phyloP scores from a whole-genome alignment of 2,888 invertebrate genomes.

The Tridacna gigas region DNA sequence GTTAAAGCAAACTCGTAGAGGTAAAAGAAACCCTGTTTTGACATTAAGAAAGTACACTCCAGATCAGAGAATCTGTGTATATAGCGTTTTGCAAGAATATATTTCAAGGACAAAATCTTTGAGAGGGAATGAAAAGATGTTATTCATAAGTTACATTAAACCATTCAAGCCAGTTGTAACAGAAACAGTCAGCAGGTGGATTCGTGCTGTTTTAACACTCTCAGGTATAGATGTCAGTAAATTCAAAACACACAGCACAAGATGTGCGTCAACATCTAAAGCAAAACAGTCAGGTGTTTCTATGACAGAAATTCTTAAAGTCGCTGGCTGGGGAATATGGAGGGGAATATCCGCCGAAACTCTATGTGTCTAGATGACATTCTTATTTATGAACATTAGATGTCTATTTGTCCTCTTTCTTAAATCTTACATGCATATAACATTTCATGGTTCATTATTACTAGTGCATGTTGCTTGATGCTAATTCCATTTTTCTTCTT shows the following conservation, averaged over 20 bases:
- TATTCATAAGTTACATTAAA: slow-evolving; percentile 15
- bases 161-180: slow-evolving; percentile 2
- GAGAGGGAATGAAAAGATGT: not conserved
- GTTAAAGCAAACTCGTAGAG: slow-evolving; percentile 13
- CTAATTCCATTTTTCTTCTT: no score
- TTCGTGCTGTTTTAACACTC: not conserved
- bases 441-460: no score
- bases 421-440: no score
- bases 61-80: slow-evolving; percentile 13
- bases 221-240: not conserved
- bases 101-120: not conserved
- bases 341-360: no score
- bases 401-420: no score
- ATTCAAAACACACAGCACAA: not conserved
- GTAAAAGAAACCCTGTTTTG: not conserved
- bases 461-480: no score
- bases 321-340: not conserved
- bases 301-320: not conserved
- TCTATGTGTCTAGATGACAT: no score
- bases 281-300: not conserved
- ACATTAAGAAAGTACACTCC: not conserved
- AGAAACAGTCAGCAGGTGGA: slow-evolving; percentile 4
- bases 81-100: not conserved
- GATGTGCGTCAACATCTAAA: slow-evolving; percentile 7
- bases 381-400: no score